These are phyloP conservation scores for Sthenelais limicola DNA, from an alignment of 2,888 invertebrate genomes.

Conservation along the genomic window DNA sequence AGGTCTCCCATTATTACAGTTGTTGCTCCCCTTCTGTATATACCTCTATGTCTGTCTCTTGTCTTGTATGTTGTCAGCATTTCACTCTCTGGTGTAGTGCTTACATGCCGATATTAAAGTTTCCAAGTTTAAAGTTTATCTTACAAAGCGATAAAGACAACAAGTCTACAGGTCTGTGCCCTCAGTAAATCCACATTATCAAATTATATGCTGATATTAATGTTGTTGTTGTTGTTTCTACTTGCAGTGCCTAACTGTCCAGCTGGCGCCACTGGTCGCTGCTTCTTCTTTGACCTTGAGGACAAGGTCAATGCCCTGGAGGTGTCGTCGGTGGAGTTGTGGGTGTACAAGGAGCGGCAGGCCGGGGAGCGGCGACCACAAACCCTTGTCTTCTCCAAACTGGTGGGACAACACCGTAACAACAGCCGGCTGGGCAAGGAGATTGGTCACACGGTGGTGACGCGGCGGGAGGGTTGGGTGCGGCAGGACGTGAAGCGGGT, in stretches of 20 bases:
- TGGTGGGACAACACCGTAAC: conserved; percentile 21
- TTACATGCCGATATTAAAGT: no score
- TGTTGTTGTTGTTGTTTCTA: not conserved
- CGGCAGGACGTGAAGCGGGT: conserved; percentile 13
- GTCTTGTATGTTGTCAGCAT: no score
- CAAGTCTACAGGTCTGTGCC: no score
- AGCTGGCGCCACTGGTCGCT: not conserved
- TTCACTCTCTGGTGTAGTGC: no score
- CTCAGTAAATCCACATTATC: no score
- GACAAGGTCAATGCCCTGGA: conserved; percentile 12
- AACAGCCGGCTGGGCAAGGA: conserved; percentile 17
- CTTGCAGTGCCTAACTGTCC: conserved; percentile 34
- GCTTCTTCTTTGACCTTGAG: conserved; percentile 14
- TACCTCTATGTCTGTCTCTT: no score
- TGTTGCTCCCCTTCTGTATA: no score
- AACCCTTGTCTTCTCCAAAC: conserved; percentile 22
- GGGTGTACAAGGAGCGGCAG: conserved; percentile 28
- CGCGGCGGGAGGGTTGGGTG: conserved; percentile 4
- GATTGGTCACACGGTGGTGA: conserved; percentile 9
- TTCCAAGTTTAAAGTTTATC: no score
- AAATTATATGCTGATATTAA: no score
- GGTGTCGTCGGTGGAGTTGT: conserved; percentile 14
- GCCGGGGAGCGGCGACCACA: not conserved
- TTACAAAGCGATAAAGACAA: no score
- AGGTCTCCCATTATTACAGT: no score